Evolutionary conservation across 1,140 invertebrate species (phyloP).

Genomic region (Streblospio benedicti): DNA sequence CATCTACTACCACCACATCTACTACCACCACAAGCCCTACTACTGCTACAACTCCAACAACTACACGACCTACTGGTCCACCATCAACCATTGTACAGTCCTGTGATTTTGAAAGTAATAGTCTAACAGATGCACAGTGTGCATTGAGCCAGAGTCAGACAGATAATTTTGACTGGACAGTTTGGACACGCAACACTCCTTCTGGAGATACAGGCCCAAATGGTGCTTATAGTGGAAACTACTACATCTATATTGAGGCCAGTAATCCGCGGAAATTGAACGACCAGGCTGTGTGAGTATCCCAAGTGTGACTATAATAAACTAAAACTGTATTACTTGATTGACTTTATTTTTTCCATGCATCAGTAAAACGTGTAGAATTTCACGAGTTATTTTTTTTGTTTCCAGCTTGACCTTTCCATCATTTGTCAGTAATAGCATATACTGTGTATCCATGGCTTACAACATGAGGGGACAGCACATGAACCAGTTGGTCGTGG

Average conservation of each 20-base stretch:
- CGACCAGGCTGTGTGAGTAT: slow-evolving; percentile 16
- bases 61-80: neutral
- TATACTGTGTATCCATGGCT: neutral
- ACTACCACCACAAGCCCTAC: neutral
- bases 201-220: slow-evolving; percentile 19
- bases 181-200: slow-evolving; percentile 8
- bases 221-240: slow-evolving; percentile 23
- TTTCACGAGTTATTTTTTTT: no score
- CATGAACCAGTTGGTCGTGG: neutral
- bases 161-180: slow-evolving; percentile 13
- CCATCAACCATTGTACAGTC: neutral
- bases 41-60: neutral
- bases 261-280: slow-evolving; percentile 27
- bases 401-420: slow-evolving; percentile 1
- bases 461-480: slow-evolving; percentile 12
- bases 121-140: neutral
- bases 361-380: no score
- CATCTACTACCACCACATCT: neutral
- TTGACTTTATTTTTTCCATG: no score
- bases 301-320: no score
- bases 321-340: no score
- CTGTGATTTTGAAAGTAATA: neutral
- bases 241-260: slow-evolving; percentile 39
- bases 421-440: neutral
- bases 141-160: slow-evolving; percentile 2